Evolutionary conservation across 2,797 vertebrate species (phyloP).

Genomic region (Salmo trutta): DNA sequence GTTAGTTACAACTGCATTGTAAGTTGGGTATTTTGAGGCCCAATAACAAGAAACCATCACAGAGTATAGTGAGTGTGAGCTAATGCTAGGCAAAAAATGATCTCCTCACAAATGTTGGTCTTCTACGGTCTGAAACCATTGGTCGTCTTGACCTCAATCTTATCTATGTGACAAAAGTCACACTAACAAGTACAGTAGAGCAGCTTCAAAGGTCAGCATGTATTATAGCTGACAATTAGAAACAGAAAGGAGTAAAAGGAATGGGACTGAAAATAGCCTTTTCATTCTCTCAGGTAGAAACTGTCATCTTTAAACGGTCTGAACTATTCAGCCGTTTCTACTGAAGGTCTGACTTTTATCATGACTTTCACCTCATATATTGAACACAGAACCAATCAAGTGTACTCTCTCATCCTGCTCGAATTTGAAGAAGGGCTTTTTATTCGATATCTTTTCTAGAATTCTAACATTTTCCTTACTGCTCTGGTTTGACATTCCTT

Average conservation of each 20-base stretch:
- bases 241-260: constrained; percentile 45
- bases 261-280: constrained; percentile 49
- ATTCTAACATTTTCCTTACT: neutral
- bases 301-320: constrained; percentile 27
- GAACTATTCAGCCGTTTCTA: constrained; percentile 29
- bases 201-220: constrained; percentile 57
- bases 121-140: neutral
- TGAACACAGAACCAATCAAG: constrained; percentile 32
- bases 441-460: constrained; percentile 17
- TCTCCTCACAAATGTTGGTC: neutral
- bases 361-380: constrained; percentile 23
- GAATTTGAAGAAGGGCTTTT: neutral
- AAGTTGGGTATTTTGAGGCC: too few relatives aligned
- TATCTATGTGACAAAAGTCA: constrained; percentile 20
- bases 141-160: constrained; percentile 32
- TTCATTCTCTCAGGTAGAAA: constrained; percentile 47
- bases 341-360: constrained; percentile 25
- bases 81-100: too few relatives aligned
- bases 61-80: too few relatives aligned
- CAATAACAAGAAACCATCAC: too few relatives aligned
- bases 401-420: neutral
- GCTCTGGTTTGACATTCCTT: constrained; percentile 42
- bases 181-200: constrained; percentile 36
- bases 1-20: too few relatives aligned
- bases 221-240: constrained; percentile 45